phyloP scores from a whole-genome alignment of 2,113 vertebrate genomes.

The Dascyllus trimaculatus region DNA sequence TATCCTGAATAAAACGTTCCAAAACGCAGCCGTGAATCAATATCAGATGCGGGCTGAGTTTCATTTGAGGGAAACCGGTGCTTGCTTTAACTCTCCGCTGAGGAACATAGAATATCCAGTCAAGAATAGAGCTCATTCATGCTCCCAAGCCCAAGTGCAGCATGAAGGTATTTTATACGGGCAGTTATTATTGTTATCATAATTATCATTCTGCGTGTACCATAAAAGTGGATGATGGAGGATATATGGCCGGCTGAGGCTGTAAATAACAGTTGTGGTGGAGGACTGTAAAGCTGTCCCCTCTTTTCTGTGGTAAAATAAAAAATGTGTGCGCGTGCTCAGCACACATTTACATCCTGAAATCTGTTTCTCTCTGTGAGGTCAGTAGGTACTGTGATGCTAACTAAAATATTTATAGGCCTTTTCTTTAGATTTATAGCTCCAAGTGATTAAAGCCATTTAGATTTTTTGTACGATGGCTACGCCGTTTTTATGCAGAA shows the following conservation, averaged over 20 bases:
- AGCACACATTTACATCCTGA: constrained; percentile 27
- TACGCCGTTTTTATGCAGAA: not conserved
- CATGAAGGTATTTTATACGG: constrained; percentile 74
- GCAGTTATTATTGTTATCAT: constrained; percentile 79
- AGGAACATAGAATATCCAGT: constrained; percentile 48
- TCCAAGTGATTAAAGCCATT: not conserved
- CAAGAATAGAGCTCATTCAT: constrained; percentile 65
- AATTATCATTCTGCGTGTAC: constrained; percentile 69
- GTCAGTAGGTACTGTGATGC: not conserved
- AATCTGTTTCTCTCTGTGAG: constrained; percentile 52
- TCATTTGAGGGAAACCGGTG: constrained; percentile 55
- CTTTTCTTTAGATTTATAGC: constrained; percentile 1
- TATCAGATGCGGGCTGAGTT: constrained; percentile 67
- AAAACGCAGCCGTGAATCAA: constrained; percentile 68
- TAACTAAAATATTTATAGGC: not conserved
- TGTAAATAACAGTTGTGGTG: constrained; percentile 70
- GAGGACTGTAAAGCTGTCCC: constrained; percentile 69
- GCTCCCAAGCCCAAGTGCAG: constrained; percentile 39
- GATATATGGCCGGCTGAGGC: constrained; percentile 63
- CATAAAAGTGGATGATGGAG: constrained; percentile 72
- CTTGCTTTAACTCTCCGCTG: constrained; percentile 40
- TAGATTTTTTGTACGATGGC: not conserved
- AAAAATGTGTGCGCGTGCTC: constrained; percentile 62
- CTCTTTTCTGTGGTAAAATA: constrained; percentile 66
- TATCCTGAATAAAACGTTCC: constrained; percentile 69